phyloP scores from a whole-genome alignment of 2,113 vertebrate genomes.

The Stigmatopora nigra region DNA sequence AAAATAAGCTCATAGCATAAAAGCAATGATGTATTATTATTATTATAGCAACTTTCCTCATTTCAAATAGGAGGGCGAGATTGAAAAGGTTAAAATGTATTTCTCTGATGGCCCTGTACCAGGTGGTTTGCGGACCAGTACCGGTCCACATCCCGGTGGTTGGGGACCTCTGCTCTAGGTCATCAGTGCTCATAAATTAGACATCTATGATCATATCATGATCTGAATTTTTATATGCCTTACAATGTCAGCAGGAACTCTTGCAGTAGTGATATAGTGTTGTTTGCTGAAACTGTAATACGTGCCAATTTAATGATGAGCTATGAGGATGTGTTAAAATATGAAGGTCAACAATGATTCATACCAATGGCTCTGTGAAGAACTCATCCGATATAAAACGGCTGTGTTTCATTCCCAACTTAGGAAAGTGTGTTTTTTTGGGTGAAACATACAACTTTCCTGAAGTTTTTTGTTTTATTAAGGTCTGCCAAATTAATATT shows the following conservation, averaged over 20 bases:
- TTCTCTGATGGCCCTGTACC: too few species aligned
- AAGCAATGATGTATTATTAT: too few species aligned
- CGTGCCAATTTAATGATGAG: background rate
- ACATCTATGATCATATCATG: background rate
- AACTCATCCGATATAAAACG: background rate
- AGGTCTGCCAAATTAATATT: background rate
- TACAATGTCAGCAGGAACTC: background rate
- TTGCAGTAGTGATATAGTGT: background rate
- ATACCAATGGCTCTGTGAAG: background rate
- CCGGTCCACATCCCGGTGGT: too few species aligned
- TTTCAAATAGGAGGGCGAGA: too few species aligned
- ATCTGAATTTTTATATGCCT: background rate
- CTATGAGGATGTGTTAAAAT: background rate
- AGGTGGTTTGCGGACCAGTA: too few species aligned
- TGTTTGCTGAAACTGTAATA: background rate
- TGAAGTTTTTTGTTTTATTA: background rate
- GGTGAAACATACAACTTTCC: background rate
- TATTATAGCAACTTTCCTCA: too few species aligned
- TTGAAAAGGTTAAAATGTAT: too few species aligned
- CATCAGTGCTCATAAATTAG: background rate
- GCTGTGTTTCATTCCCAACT: background rate
- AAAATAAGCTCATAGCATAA: too few species aligned
- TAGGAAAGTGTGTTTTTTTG: background rate
- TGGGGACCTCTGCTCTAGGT: background rate
- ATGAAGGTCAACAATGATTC: slow-evolving; percentile 5